A percentile compares a stretch with the other conserved stretches of the same genome.
Evolutionary conservation across 1,140 invertebrate species (phyloP).

Genomic region (Drosophila sp.): DNA sequence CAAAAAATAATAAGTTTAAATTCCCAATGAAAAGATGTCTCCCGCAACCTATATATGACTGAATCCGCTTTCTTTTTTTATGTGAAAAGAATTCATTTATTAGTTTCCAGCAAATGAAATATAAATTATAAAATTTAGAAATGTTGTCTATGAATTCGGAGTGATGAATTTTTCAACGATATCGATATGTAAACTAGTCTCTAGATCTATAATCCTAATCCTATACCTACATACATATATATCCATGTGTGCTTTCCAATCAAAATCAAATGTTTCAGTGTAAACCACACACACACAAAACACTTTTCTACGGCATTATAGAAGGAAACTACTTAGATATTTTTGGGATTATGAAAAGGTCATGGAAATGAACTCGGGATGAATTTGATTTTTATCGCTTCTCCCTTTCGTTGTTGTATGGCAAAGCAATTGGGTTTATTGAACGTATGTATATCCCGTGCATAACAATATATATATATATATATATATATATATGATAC

Average conservation of each 20-base stretch:
- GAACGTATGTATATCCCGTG: slow-evolving; percentile 52
- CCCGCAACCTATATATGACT: slow-evolving; percentile 8
- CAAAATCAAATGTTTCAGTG: slow-evolving; percentile 64
- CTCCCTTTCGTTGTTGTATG: slow-evolving; percentile 40
- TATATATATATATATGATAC: slow-evolving; percentile 45
- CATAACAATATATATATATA: slow-evolving; percentile 38
- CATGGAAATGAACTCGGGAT: neutral
- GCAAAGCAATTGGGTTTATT: slow-evolving; percentile 65
- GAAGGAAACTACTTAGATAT: slow-evolving; percentile 17
- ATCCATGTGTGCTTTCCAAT: slow-evolving; percentile 53
- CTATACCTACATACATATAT: slow-evolving; percentile 2
- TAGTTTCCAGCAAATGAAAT: slow-evolving; percentile 31
- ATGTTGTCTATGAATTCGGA: slow-evolving; percentile 69
- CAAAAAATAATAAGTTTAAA: no score
- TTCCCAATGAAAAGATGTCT: slow-evolving; percentile 16
- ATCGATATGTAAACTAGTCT: slow-evolving; percentile 52
- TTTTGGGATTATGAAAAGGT: slow-evolving; percentile 13
- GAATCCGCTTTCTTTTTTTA: slow-evolving; percentile 27
- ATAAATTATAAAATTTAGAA: slow-evolving; percentile 59
- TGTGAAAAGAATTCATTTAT: neutral
- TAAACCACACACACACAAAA: slow-evolving; percentile 21
- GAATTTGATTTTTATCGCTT: neutral
- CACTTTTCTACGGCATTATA: slow-evolving; percentile 21
- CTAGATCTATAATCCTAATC: slow-evolving; percentile 41
- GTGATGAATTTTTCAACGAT: slow-evolving; percentile 56